These are phyloP conservation scores for Neodiprion fabricii DNA, from an alignment of 1,140 invertebrate genomes.

Conservation along the genomic window DNA sequence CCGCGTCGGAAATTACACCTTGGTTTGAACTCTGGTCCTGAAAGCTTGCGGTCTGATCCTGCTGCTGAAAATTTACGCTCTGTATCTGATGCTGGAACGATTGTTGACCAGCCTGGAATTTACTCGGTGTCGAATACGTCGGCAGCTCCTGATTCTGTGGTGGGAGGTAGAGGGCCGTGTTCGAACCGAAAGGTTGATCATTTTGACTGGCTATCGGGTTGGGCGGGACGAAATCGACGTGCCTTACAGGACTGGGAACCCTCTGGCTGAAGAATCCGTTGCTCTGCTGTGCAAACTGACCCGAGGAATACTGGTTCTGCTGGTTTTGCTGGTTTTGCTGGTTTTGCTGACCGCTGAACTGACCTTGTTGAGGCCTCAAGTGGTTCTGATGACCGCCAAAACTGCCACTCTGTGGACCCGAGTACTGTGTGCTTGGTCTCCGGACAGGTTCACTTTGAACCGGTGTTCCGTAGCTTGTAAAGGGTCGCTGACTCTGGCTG, in stretches of 20 bases:
- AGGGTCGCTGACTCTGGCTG: conserved; percentile 43
- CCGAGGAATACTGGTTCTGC: background rate
- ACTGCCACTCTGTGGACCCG: background rate
- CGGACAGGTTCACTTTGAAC: conserved; percentile 25
- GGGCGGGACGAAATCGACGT: conserved; percentile 39
- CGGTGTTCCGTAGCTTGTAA: conserved; percentile 49
- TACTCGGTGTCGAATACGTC: conserved; percentile 20
- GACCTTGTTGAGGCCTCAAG: background rate
- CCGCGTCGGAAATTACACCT: conserved; percentile 51
- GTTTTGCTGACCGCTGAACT: background rate
- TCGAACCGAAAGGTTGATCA: conserved; percentile 46
- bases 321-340: background rate
- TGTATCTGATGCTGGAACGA: background rate
- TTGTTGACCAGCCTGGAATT: conserved; percentile 31
- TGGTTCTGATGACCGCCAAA: conserved; percentile 14
- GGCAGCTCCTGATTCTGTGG: conserved; percentile 55
- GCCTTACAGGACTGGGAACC: conserved; percentile 41
- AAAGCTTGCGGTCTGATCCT: conserved; percentile 29
- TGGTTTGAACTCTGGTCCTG: conserved; percentile 27
- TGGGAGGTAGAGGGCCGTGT: conserved; percentile 55
- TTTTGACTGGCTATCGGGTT: conserved; percentile 56
- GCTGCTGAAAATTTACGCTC: conserved; percentile 14
- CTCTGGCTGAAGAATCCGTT: conserved; percentile 28
- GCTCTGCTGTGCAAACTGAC: background rate
- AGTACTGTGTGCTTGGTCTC: conserved; percentile 22